Evolutionary conservation across 1,140 invertebrate genomes (phyloP).

Genomic region (Charaxes varanes): DNA sequence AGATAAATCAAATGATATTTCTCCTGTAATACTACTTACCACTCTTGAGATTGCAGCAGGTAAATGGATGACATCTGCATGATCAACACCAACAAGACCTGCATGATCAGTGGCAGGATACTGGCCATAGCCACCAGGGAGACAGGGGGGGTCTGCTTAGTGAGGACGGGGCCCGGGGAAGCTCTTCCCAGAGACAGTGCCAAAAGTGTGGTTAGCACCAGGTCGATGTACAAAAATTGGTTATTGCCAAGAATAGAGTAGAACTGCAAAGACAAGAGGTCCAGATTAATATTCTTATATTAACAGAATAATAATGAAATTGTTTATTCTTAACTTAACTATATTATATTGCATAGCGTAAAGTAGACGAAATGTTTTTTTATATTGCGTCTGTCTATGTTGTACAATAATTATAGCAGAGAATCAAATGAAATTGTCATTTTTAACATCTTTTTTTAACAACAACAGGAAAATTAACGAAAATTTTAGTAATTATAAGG

Average conservation of each 20-base stretch:
- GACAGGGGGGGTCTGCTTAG: constrained; percentile 75
- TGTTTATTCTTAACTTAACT: too few relatives aligned
- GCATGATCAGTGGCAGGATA: constrained; percentile 76
- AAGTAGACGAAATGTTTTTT: too few relatives aligned
- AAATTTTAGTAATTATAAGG: too few relatives aligned
- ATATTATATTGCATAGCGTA: too few relatives aligned
- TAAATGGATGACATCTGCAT: constrained; percentile 69
- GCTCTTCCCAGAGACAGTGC: constrained; percentile 86
- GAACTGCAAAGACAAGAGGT: constrained; percentile 40
- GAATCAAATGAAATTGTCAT: too few relatives aligned
- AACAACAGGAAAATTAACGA: too few relatives aligned
- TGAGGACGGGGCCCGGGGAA: constrained; percentile 75
- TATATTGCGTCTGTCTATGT: too few relatives aligned
- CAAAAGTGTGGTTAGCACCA: constrained; percentile 87
- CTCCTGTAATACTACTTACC: constrained; percentile 57
- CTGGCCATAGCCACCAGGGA: constrained; percentile 75
- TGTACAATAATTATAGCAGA: too few relatives aligned
- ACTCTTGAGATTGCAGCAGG: constrained; percentile 66
- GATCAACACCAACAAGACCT: constrained; percentile 69
- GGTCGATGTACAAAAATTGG: constrained; percentile 90
- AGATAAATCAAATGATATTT: too few relatives aligned
- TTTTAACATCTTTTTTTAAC: too few relatives aligned
- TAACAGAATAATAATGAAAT: constrained; percentile 2
- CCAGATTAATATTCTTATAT: neutral
- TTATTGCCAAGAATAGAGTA: constrained; percentile 85